Percentiles rank a stretch among this genome's conserved stretches.
phyloP scores from a whole-genome alignment of 2,888 invertebrate genomes.

The Polyploca ridens region DNA sequence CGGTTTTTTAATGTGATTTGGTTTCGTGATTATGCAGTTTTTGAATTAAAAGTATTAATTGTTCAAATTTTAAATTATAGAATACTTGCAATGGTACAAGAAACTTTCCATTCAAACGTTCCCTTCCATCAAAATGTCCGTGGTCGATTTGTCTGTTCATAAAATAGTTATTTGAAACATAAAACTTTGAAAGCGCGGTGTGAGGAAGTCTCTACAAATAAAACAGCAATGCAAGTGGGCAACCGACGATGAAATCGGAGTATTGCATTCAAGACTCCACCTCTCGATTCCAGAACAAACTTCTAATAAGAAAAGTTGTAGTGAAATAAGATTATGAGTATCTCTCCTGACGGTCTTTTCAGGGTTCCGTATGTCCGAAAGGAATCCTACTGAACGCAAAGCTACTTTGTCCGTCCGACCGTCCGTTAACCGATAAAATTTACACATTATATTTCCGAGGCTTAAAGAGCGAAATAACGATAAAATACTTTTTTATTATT shows the following conservation, averaged over 20 bases:
- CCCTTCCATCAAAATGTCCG: neutral
- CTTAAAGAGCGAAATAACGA: too few species aligned
- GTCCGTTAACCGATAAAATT: too few species aligned
- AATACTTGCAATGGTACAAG: neutral
- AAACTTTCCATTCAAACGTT: neutral
- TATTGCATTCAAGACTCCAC: slow-evolving; percentile 48
- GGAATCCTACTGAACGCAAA: too few species aligned
- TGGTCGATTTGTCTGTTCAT: neutral
- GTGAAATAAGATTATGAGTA: slow-evolving; percentile 58
- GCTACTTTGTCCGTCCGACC: too few species aligned
- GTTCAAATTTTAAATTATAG: too few species aligned
- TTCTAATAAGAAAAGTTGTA: slow-evolving; percentile 77
- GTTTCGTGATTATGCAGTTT: neutral
- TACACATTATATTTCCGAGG: too few species aligned
- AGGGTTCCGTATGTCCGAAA: too few species aligned
- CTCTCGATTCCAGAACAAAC: slow-evolving; percentile 61
- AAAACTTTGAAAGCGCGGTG: slow-evolving; percentile 12
- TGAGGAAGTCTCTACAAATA: slow-evolving; percentile 37
- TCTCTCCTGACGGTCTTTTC: slow-evolving; percentile 40
- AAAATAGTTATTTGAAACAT: slow-evolving; percentile 9
- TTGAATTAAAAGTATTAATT: too few species aligned
- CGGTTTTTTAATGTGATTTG: neutral
- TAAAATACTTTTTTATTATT: too few species aligned
- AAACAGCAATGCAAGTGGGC: slow-evolving; percentile 45
- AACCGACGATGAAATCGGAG: slow-evolving; percentile 56